These are phyloP conservation scores for Aptenodytes forsteri DNA, from an alignment of 2,113 vertebrate genomes.

Conservation along the genomic window DNA sequence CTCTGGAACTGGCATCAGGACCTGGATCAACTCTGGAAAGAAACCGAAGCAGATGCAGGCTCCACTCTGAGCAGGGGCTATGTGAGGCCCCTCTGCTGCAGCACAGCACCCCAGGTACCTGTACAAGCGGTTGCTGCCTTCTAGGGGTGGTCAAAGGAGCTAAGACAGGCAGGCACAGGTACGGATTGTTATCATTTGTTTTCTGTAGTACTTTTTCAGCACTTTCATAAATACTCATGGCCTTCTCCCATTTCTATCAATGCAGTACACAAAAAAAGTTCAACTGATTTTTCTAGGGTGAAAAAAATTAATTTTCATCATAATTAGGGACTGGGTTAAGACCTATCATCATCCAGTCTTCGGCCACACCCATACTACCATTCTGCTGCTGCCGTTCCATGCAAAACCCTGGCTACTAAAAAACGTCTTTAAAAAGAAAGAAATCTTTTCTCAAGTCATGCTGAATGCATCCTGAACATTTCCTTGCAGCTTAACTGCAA, in stretches of 20 bases:
- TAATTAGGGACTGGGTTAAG: background rate
- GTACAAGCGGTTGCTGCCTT: background rate
- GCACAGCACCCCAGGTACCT: background rate
- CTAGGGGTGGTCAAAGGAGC: background rate
- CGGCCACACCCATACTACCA: background rate
- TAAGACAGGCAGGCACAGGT: background rate
- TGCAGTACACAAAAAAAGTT: background rate
- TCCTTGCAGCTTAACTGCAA: background rate
- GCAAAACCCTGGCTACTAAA: background rate
- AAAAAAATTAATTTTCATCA: background rate
- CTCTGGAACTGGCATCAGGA: background rate
- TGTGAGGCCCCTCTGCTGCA: background rate
- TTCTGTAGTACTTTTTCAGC: background rate
- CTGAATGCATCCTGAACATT: background rate
- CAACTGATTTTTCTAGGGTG: background rate
- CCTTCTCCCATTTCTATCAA: background rate
- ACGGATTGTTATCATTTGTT: fast-evolving
- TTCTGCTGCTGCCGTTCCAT: background rate
- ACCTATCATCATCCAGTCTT: background rate
- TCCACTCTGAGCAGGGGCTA: background rate
- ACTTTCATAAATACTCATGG: background rate
- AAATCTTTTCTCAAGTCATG: background rate
- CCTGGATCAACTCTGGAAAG: background rate
- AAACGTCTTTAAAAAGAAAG: background rate
- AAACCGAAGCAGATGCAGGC: background rate